Evolutionary conservation across 2,888 invertebrate genomes (phyloP).

Genomic region (Salticus scenicus): DNA sequence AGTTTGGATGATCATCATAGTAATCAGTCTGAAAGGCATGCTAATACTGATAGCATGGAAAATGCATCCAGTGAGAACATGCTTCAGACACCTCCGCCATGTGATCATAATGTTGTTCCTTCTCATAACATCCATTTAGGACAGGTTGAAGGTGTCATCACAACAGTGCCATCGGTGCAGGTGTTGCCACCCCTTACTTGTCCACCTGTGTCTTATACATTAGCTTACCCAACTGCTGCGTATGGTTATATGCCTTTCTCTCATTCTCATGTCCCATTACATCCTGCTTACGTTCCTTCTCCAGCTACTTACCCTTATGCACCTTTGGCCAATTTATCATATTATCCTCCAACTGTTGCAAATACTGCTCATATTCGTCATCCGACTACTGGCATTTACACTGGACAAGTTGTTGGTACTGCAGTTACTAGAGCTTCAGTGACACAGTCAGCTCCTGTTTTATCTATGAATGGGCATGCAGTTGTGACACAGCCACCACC

Average conservation of each 20-base stretch:
- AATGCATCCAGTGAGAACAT: constrained; percentile 29
- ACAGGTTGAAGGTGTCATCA: constrained; percentile 66
- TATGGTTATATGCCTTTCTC: constrained; percentile 70
- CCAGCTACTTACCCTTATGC: constrained; percentile 63
- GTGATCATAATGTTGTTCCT: constrained; percentile 55
- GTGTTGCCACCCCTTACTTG: constrained; percentile 66
- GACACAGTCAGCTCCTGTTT: constrained; percentile 57
- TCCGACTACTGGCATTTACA: constrained; percentile 50
- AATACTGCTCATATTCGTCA: constrained; percentile 60
- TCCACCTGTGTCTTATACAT: constrained; percentile 64
- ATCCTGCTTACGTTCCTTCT: constrained; percentile 68
- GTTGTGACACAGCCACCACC: constrained; percentile 55
- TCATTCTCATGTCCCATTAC: constrained; percentile 66
- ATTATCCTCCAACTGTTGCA: constrained; percentile 66
- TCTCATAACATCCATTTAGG: constrained; percentile 61
- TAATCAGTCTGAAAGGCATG: constrained; percentile 39
- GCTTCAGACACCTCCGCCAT: constrained; percentile 41
- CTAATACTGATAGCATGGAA: constrained; percentile 16
- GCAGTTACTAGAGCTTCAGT: constrained; percentile 63
- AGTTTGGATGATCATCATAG: constrained; percentile 58
- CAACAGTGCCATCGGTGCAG: constrained; percentile 68
- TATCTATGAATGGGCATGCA: constrained; percentile 67
- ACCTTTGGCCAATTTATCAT: constrained; percentile 61
- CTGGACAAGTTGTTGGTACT: constrained; percentile 59
- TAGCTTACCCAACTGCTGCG: constrained; percentile 63